These are phyloP conservation scores for Pseudomyrmex concolor DNA, from an alignment of 1,140 invertebrate genomes.

Conservation along the genomic window DNA sequence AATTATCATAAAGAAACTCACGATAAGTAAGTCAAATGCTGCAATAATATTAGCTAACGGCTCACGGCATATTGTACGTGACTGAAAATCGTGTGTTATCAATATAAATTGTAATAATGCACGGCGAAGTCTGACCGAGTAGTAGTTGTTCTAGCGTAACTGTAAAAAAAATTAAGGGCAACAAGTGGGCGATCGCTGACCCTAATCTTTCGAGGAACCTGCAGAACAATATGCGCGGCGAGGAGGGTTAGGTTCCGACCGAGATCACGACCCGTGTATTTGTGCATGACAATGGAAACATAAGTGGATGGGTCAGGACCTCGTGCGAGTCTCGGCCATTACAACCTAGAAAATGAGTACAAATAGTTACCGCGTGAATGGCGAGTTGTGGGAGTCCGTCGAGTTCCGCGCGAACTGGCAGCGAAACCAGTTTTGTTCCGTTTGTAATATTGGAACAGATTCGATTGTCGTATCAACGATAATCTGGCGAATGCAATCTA, in stretches of 20 bases:
- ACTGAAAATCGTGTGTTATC: neutral
- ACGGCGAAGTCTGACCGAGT: constrained; percentile 1
- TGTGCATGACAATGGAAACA: constrained; percentile 55
- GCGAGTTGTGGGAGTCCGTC: constrained; percentile 28
- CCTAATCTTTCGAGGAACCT: constrained; percentile 45
- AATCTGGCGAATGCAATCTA: constrained; percentile 12
- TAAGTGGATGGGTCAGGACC: constrained; percentile 72
- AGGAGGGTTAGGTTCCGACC: neutral
- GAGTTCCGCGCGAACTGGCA: neutral
- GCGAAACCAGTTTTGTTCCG: constrained; percentile 51
- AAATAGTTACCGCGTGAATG: constrained; percentile 35
- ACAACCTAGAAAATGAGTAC: constrained; percentile 57
- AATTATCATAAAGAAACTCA: neutral
- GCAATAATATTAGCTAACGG: neutral
- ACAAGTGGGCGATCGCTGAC: constrained; percentile 62
- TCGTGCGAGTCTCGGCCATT: constrained; percentile 68
- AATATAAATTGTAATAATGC: constrained; percentile 22
- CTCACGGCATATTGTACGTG: neutral
- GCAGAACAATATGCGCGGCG: constrained; percentile 14
- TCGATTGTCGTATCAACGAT: constrained; percentile 35
- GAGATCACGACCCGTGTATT: constrained; percentile 62
- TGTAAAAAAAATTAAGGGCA: constrained; percentile 59
- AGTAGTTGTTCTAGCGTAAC: neutral
- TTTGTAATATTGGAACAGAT: constrained; percentile 41
- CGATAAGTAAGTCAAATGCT: too few relatives aligned